A percentile compares a stretch with the other conserved stretches of the same genome.
phyloP scores from a whole-genome alignment of 2,888 invertebrate genomes.

The Machimus atricapillus region DNA sequence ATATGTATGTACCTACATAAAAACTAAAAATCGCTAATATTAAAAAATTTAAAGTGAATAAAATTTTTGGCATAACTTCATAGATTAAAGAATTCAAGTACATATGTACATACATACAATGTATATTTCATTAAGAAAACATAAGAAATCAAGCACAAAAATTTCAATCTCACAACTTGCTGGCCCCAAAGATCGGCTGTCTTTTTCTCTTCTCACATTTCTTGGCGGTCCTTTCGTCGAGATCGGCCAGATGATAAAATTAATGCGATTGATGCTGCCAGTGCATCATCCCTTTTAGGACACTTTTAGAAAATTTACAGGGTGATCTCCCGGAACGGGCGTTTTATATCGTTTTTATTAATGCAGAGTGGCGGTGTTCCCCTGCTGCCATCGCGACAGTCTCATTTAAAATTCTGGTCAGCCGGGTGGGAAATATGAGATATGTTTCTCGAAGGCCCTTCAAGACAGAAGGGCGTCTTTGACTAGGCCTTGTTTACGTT shows the following conservation, averaged over 20 bases:
- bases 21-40: background rate
- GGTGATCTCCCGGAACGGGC: conserved; percentile 31
- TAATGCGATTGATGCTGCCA: background rate
- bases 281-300: conserved; percentile 14
- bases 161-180: background rate
- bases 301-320: conserved; percentile 22
- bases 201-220: background rate
- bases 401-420: conserved; percentile 25
- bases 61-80: too few relatives aligned
- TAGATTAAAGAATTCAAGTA: too few relatives aligned
- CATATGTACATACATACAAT: too few relatives aligned
- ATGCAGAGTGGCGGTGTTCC: background rate
- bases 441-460: background rate
- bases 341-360: conserved; percentile 31
- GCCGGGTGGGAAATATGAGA: conserved; percentile 23
- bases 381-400: background rate
- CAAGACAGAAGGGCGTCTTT: conserved; percentile 33
- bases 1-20: too few relatives aligned
- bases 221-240: background rate
- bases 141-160: background rate
- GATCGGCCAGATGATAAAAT: background rate
- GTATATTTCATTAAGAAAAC: background rate
- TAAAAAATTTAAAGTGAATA: too few relatives aligned
- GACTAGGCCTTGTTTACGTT: background rate
- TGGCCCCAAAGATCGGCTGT: background rate